Evolutionary conservation across 2,888 invertebrate genomes (phyloP), one percentile per base, ranked within the genome.

Genomic region (Heliconius aoede): DNA sequence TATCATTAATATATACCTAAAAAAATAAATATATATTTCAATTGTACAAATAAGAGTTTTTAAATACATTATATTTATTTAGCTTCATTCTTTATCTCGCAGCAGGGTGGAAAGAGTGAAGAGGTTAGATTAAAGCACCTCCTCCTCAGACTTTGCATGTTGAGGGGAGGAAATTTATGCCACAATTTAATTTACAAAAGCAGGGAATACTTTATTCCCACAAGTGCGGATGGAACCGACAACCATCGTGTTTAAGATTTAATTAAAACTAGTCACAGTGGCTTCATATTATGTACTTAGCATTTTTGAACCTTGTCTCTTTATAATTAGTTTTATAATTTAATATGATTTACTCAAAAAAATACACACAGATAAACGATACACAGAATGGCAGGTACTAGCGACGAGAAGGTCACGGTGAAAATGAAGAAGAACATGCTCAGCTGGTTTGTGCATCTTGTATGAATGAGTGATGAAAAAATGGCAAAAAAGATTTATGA

Each of bases 1-100:
- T 95, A 80, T 95, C 95, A 83, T 89, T 89, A 79, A 91, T 89
- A 86, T 95, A 95, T 65, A 94, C 95, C 95, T 95, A 86, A 83
- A 62, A 68, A 58, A 30, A 62, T 40, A 28, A 51, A 36, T n/a
- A 36, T n/a, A 1, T 58, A 26, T 58, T 24, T 58, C 3, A 58
- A 13, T 13, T n/a, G 24, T 46, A 46, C 46, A 46, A 46, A 21
- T 21, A 46, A 46, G 21, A 21, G 21, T 46, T 21, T 21, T 46
- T 46, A 55, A 26, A 46, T 26, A 36, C 40, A 8, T n/a, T 24
- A 11, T 7, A 8, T 40, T 15, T 65, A n/a, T 40, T 55, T n/a
- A n/a, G 9, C 9, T 21, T 21, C 21, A 21, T 0, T 0, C 21
- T 8, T 9, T n/a, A 9, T 55, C n/a, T 9, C 0, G 9, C 3